Evolutionary conservation across 2,888 invertebrate species (phyloP).

Genomic region (Orthonychiurus folsomi): DNA sequence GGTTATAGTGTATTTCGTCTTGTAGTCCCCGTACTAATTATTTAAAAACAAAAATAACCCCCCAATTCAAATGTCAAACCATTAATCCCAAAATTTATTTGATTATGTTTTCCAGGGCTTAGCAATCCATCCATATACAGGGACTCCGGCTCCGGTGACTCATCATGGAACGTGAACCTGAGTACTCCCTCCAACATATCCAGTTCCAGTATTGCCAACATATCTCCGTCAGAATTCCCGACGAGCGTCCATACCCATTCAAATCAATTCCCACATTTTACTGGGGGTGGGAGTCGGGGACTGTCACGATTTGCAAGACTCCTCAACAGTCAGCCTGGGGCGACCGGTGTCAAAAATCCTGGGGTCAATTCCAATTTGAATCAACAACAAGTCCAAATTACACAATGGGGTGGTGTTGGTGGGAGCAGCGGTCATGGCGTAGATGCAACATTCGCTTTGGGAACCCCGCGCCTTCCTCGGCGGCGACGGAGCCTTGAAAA

Average conservation of each 20-base stretch:
- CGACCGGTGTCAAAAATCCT: background rate
- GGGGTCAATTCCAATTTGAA: background rate
- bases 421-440: background rate
- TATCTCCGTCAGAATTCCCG: background rate
- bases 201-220: background rate
- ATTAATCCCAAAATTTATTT: too few relatives aligned
- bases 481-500: slow-evolving; percentile 22
- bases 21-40: too few relatives aligned
- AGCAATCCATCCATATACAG: slow-evolving; percentile 17
- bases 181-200: slow-evolving; percentile 6
- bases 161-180: slow-evolving; percentile 16
- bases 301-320: slow-evolving; percentile 19
- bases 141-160: slow-evolving; percentile 5
- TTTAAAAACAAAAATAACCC: too few relatives aligned
- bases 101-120: slow-evolving; percentile 10
- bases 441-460: slow-evolving; percentile 5
- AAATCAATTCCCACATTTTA: background rate
- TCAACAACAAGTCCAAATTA: background rate
- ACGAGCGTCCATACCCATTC: background rate
- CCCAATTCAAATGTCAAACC: too few relatives aligned
- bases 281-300: slow-evolving; percentile 3
- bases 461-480: slow-evolving; percentile 16
- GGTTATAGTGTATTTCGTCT: too few relatives aligned
- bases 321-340: slow-evolving; percentile 11
- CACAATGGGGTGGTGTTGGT: background rate